Evolutionary conservation across 2,113 vertebrate species (phyloP), one percentile per base, ranked within the genome.

Genomic region (Melanerpes aurifrons): DNA sequence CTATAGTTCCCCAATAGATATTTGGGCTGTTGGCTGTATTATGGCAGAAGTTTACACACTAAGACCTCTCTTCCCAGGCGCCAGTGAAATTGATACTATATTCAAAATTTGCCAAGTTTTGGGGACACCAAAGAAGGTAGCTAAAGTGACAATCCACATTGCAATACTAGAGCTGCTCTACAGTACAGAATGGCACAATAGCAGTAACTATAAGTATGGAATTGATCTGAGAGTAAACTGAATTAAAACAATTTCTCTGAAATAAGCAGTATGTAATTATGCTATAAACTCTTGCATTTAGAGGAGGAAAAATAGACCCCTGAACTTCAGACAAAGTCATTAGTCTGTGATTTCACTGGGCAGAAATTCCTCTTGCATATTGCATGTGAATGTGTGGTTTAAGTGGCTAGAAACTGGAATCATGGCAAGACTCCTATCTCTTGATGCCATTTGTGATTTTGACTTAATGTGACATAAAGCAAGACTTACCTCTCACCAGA

Each of bases 101-200:
- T 98, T 98, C 97, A 98, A 98, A 96, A 98, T 98, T 87, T 98
- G 98, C 95, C 98, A 98, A 93, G 97, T 98, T 26, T 61, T 98
- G 95, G 98, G 98, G 28, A 98, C 98, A 0, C 98, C 98, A 12
- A 98, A 98, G 92, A 98, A 98, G 98, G 98, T 98, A 97, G 80
- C 9, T 68, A 19, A 62, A 75, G n/a, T 90, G 56, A n/a, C 32
- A n/a, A 45, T 82, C 32, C 43, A 59, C 28, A 18, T 26, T 75
- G 26, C 59, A 87, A 3, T 75, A 31, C 10, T 76, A n/a, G 21
- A 73, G 13, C 7, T 75, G 13, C 71, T 72, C 32, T 78, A 6
- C 47, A 56, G 7, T 66, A 20, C 28, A 40, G n/a, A 68, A 35
- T 57, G 32, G 10, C 20, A 66, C 1, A 3, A 26, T 32, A 80